Base-by-base conservation (phyloP, 2,113 vertebrate genomes). In the Catharus fuscescens region DNA sequence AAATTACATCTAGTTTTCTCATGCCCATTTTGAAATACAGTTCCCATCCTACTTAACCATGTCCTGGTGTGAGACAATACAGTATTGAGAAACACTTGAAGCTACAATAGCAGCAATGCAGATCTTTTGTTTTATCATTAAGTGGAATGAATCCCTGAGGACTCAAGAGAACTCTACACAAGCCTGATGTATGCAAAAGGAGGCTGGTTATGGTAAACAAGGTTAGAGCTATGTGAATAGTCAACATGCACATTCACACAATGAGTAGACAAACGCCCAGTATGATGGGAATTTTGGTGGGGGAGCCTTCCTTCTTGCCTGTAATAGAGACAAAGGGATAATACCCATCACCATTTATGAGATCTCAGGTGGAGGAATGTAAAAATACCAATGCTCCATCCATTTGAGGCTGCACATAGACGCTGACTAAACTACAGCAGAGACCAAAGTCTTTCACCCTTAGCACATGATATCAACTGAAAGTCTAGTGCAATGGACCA, bases 51-150 rank as follows among this genome's bases (percentile, higher is more conserved):
- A 15, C 54, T 83, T 96, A 93, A 73, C 71, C 14, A 5, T 65
- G 65, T 50, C 28, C 80, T 61, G 47, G 50, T 91, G 80, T 52
- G 72, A 92, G 62, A 92, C 36, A 31, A 65, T 57, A 60, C 50
- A n/a, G 32, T 64, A 77, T 64, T 64, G 76, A 93, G 89, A 92
- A 90, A 92, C 62, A 70, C 72, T 88, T 93, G 59, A 77, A 62
- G 42, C 53, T 81, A 82, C 62, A 92, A 65, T n/a, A 82, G 32
- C 17, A 82, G 29, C 29, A 76, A 67, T 79, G 76, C 53, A 82
- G 62, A 86, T 80, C 61, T 88, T 90, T 88, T 86, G 71, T 79
- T 88, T 90, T 92, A 77, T 80, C 62, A 69, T 90, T 90, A 91
- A 91, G 28, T 48, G 59, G 40, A 73, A 48, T 76, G 74, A 85